A percentile compares a stretch with the other conserved stretches of the same genome.
phyloP scores from a whole-genome alignment of 1,140 invertebrate species.

The Trialeurodes vaporariorum region DNA sequence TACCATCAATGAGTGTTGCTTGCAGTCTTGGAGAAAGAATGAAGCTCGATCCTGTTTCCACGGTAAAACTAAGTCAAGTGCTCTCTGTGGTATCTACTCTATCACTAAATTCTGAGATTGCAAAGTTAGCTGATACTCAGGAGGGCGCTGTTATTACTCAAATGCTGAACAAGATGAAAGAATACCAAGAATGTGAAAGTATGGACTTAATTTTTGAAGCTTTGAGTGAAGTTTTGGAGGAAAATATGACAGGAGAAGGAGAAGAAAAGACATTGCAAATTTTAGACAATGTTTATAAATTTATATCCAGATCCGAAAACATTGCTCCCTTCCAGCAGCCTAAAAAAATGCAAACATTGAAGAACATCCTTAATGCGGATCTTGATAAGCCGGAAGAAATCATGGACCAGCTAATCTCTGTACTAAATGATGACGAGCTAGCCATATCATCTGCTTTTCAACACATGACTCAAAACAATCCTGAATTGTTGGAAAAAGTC shows the following conservation, averaged over 20 bases:
- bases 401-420: conserved; percentile 15
- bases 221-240: conserved; percentile 17
- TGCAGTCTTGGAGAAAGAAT: conserved; percentile 35
- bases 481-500: conserved; percentile 28
- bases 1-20: conserved; percentile 35
- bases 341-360: not conserved
- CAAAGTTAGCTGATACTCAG: not conserved
- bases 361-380: conserved; percentile 7
- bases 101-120: conserved; percentile 1
- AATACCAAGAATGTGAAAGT: not conserved
- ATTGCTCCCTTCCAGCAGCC: not conserved
- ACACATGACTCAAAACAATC: conserved; percentile 31
- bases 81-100: conserved; percentile 19
- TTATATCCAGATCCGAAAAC: conserved; percentile 7
- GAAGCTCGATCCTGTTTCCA: conserved; percentile 27
- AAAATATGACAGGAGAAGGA: conserved; percentile 14
- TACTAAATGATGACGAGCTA: conserved; percentile 19
- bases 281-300: conserved; percentile 20
- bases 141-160: not conserved
- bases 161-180: not conserved
- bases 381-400: conserved; percentile 14
- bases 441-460: conserved; percentile 23
- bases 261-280: conserved; percentile 13
- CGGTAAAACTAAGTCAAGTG: conserved; percentile 34
- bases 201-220: not conserved